Conservation (phyloP, 1,140 invertebrate species). For the Armadillidium nasatum region DNA sequence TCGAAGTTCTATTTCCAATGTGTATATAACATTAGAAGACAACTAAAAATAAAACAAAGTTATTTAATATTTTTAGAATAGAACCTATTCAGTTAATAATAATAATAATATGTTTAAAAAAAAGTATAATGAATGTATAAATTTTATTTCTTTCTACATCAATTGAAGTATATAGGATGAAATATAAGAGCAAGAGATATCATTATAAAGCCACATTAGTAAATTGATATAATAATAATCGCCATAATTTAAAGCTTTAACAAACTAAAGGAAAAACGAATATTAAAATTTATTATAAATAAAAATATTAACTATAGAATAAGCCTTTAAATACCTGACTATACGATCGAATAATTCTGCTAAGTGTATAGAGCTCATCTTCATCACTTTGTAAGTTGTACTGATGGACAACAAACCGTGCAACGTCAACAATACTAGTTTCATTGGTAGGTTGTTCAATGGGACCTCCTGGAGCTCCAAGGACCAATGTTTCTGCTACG, state of each 20-base stretch:
- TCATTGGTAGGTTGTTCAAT: slow-evolving; percentile 28
- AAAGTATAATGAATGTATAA: too few relatives aligned
- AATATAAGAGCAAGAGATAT: too few relatives aligned
- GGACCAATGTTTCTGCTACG: background rate
- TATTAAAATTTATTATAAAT: too few relatives aligned
- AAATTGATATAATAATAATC: too few relatives aligned
- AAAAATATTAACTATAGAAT: too few relatives aligned
- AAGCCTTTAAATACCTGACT: slow-evolving; percentile 17
- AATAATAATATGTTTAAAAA: too few relatives aligned
- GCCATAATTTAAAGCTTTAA: too few relatives aligned
- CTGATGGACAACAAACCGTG: slow-evolving; percentile 34
- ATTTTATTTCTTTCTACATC: too few relatives aligned
- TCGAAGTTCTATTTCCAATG: slow-evolving; percentile 35
- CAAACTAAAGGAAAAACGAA: too few relatives aligned
- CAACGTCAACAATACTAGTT: slow-evolving; percentile 26
- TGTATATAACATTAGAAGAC: slow-evolving; percentile 27
- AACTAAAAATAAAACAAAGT: slow-evolving; percentile 3
- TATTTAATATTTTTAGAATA: background rate
- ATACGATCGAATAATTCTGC: slow-evolving; percentile 28
- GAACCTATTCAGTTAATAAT: too few relatives aligned
- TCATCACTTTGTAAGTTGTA: slow-evolving; percentile 41
- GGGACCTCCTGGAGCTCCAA: slow-evolving; percentile 20
- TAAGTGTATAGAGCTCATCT: slow-evolving; percentile 37
- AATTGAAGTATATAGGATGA: too few relatives aligned
- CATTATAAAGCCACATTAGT: too few relatives aligned